Conservation (phyloP, 2,113 vertebrate genomes). For the Laticauda colubrina region DNA sequence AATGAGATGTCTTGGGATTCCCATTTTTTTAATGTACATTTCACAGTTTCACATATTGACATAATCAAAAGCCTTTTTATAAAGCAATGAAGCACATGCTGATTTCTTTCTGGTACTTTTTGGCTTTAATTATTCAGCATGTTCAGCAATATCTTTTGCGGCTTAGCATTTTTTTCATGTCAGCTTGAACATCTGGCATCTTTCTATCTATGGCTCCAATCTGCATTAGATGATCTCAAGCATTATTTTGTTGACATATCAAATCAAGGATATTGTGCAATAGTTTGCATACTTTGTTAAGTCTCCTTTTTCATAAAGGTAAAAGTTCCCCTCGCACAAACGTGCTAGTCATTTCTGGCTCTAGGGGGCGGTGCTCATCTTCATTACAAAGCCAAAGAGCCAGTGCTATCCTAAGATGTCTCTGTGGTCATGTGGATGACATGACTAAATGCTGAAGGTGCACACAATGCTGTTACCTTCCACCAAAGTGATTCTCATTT, state of each 20-base stretch:
- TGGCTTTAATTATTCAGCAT: neutral
- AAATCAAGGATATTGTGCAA: neutral
- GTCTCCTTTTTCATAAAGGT: neutral
- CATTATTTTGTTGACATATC: neutral
- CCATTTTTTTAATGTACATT: neutral
- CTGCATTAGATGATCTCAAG: neutral
- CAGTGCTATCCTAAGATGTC: too few species aligned
- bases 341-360: too few species aligned
- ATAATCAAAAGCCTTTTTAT: neutral
- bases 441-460: too few species aligned
- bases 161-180: neutral
- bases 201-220: neutral
- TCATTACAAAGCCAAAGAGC: too few species aligned
- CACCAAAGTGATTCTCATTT: too few species aligned
- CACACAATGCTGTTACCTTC: too few species aligned
- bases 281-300: neutral
- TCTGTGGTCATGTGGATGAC: too few species aligned
- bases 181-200: neutral
- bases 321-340: too few species aligned
- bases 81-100: neutral
- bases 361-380: too few species aligned
- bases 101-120: neutral
- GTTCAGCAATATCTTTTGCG: neutral
- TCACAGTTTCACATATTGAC: neutral
- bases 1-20: neutral